These are phyloP conservation scores for Proisotoma minuta DNA, from an alignment of 2,888 invertebrate genomes.

Conservation along the genomic window DNA sequence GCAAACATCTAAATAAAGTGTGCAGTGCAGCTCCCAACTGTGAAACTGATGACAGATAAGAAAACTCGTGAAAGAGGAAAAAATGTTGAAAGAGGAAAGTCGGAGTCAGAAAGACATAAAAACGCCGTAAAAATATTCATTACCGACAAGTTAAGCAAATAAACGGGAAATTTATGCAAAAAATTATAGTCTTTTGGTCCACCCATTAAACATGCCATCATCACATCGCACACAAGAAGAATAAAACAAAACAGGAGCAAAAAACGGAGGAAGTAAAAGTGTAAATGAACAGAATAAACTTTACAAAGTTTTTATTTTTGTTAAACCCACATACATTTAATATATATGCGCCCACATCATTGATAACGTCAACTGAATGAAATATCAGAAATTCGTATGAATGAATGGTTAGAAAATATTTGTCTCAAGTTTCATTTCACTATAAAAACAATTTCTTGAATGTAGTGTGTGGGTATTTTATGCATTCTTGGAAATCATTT, in stretches of 20 bases:
- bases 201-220: background rate
- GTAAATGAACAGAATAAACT: too few species aligned
- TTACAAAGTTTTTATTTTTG: background rate
- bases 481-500: too few species aligned
- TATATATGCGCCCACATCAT: too few species aligned
- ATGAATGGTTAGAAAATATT: too few species aligned
- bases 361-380: too few species aligned
- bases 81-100: background rate
- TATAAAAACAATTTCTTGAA: too few species aligned
- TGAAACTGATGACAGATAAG: constrained; percentile 1
- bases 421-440: too few species aligned
- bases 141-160: constrained; percentile 4
- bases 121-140: constrained; percentile 5
- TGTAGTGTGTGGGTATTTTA: too few species aligned
- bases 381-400: too few species aligned
- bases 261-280: background rate
- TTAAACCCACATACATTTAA: too few species aligned
- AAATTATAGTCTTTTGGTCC: background rate
- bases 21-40: too few species aligned
- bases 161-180: background rate
- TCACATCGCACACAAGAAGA: background rate
- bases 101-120: background rate
- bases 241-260: background rate
- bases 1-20: too few species aligned
- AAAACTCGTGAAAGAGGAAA: background rate